Base-by-base conservation (phyloP, 2,113 vertebrate species). In the Chroicocephalus ridibundus region DNA sequence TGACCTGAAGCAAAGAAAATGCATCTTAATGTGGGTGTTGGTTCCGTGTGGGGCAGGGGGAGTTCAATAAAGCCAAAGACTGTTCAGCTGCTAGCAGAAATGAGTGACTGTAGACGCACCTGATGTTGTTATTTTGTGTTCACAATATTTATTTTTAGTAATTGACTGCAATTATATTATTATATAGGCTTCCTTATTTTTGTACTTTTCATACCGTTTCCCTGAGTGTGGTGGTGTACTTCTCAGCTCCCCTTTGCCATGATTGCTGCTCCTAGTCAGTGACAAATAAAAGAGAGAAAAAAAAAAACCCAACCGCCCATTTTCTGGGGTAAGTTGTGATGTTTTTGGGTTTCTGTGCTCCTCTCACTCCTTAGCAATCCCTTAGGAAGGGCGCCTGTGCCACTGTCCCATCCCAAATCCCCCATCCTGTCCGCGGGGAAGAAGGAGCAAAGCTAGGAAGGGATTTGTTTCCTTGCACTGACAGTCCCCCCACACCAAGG, bases 101-200 rank as follows among this genome's bases (percentile, higher is more conserved):
- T 0, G 49, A 92, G 79, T 64, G 95, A 74, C 81, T 93, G 88
- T 96, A 94, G 94, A 65, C 95, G 64, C 94, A 85, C 93, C 94
- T 42, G 79, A 64, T 82, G 79, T 76, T 90, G 60, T 88, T 70
- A 51, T 72, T 57, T 70, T 18, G 57, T 95, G 83, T 97, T 96
- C 94, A 96, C 88, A 95, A 10, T 97, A 97, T 97, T 97, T 97
- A 96, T 97, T 97, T 94, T 60, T 94, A 94, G 97, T 65, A 40
- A 80, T 72, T 54, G 88, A 95, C 75, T 82, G 90, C 94, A 64
- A 89, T 93, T 26, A 62, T 92, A 86, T 90, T n/a, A 85, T 88
- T 88, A 61, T 57, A 96, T 26, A 89, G 82, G 87, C 87, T 70
- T 90, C 95, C 91, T 92, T 92, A 74, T 96, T 97, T 97, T 97